Evolutionary conservation across 1,140 invertebrate species (phyloP), one percentile per base, ranked within the genome.

Genomic region (Phymastichus coffea): DNA sequence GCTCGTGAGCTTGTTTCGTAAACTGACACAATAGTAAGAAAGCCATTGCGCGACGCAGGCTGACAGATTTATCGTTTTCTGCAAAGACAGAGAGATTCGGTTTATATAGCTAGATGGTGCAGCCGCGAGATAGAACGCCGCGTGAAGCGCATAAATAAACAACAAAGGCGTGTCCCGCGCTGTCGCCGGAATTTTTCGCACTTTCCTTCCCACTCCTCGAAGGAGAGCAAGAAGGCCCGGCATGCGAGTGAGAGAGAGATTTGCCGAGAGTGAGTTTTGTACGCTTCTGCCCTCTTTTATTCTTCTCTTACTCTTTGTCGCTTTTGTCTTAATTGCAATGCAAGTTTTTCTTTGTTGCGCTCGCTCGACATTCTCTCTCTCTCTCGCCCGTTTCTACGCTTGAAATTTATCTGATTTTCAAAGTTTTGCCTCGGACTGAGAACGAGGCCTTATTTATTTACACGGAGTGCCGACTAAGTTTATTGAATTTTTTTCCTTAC

Each of bases 101-200:
- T 44, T 33, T 46, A 55, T 37, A 48, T 26, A 57, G 15, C 23
- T n/a, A 40, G 23, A 48, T 38, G 54, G 35, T 38, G 23, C 28
- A 33, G 20, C 23, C 0, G 33, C 12, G 23, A 26, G 23, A 47
- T 12, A 37, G 38, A 57, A n/a, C n/a, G n/a, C n/a, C n/a, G 23
- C 30, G 40, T 30, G 56, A 49, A 58, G 37, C 14, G 38, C 28
- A 59, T 59, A 52, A 59, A 59, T 53, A 59, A 52, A 53, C n/a
- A n/a, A n/a, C 46, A 40, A 48, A 37, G 40, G 37, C 4, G 23
- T 30, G 19, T 22, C 9, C 15, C 23, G 7, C n/a, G n/a, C n/a
- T n/a, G n/a, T n/a, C n/a, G n/a, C n/a, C n/a, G 4, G 7, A 28
- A 22, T n/a, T 44, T 23, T 33, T 15, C 4, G 3, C 20, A 20